phyloP scores from a whole-genome alignment of 2,113 vertebrate genomes.

The Amphilophus citrinellus region DNA sequence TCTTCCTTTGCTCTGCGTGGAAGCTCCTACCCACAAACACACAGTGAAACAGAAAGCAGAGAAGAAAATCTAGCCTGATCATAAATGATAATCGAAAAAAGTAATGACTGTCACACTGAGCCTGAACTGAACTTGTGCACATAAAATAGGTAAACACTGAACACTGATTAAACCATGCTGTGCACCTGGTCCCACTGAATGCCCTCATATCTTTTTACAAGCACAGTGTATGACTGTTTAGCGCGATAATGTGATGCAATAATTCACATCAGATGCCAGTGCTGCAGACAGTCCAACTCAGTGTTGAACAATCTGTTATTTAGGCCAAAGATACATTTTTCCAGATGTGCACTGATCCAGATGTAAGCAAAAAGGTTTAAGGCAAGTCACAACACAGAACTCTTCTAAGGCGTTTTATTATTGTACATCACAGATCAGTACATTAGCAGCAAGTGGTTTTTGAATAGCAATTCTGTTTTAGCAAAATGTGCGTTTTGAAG shows the following conservation, averaged over 20 bases:
- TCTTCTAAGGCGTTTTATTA: neutral
- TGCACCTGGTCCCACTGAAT: neutral
- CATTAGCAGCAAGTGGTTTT: neutral
- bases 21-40: neutral
- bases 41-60: neutral
- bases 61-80: neutral
- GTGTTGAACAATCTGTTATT: neutral
- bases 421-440: neutral
- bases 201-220: neutral
- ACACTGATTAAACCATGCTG: neutral
- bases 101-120: neutral
- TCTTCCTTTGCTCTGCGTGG: neutral
- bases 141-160: neutral
- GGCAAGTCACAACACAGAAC: neutral
- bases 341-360: constrained; percentile 3
- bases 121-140: neutral
- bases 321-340: neutral
- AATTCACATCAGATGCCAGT: constrained; percentile 8
- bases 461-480: neutral
- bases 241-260: neutral
- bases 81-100: neutral
- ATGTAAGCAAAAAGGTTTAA: neutral
- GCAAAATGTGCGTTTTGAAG: neutral
- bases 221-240: neutral
- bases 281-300: neutral